Evolutionary conservation across 2,797 vertebrate species (phyloP).

Genomic region (Pagetopsis macropterus): DNA sequence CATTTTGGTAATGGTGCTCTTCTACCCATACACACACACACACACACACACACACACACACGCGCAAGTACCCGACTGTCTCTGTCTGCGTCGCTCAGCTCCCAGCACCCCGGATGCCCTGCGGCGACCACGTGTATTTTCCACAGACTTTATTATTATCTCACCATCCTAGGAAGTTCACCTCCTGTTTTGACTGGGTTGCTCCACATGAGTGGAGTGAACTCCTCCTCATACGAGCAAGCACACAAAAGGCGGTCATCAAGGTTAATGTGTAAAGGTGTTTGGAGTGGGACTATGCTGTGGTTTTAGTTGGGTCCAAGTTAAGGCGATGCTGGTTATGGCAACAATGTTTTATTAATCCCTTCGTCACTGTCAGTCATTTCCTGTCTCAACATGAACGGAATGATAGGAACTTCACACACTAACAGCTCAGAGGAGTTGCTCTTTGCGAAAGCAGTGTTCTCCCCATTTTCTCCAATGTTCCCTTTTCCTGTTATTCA

Average conservation of each 20-base stretch:
- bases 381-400: slow-evolving; percentile 84
- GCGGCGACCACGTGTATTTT: slow-evolving; percentile 39
- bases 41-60: slow-evolving; percentile 3
- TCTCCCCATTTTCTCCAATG: slow-evolving; percentile 45
- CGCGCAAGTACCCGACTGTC: slow-evolving; percentile 22
- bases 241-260: neutral
- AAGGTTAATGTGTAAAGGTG: slow-evolving; percentile 40
- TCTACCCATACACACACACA: slow-evolving; percentile 27
- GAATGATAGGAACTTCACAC: slow-evolving; percentile 84
- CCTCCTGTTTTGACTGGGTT: slow-evolving; percentile 47
- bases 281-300: slow-evolving; percentile 63
- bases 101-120: slow-evolving; percentile 35
- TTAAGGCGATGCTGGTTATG: slow-evolving; percentile 69
- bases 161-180: slow-evolving; percentile 18
- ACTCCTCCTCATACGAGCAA: neutral
- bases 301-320: slow-evolving; percentile 48
- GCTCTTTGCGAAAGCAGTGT: slow-evolving; percentile 27
- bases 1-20: slow-evolving; percentile 84
- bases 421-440: slow-evolving; percentile 55
- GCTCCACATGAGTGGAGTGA: slow-evolving; percentile 33
- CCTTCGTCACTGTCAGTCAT: slow-evolving; percentile 70
- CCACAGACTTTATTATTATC: slow-evolving; percentile 46
- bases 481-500: slow-evolving; percentile 56
- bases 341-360: slow-evolving; percentile 79
- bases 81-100: slow-evolving; percentile 54